Conservation (phyloP, 1,140 invertebrate genomes). For the Asobara japonica region DNA sequence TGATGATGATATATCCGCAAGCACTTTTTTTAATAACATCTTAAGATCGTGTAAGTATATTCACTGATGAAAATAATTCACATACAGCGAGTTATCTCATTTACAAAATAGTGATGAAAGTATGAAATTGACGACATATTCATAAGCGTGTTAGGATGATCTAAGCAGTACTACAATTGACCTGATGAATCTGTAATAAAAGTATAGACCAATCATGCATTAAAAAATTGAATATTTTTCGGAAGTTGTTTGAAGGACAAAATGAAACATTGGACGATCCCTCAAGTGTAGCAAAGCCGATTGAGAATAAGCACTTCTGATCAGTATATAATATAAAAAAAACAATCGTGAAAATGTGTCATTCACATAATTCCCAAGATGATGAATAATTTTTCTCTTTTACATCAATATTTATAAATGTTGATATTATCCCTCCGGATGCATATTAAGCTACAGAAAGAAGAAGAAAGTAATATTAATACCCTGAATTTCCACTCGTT, state of each 20-base stretch:
- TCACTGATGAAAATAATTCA: too few relatives aligned
- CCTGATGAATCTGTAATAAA: conserved; percentile 1
- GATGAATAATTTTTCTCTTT: neutral
- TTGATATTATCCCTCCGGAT: conserved; percentile 3
- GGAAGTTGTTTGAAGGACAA: neutral
- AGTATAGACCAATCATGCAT: neutral
- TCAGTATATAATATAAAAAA: neutral
- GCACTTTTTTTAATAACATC: too few relatives aligned
- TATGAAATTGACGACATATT: neutral
- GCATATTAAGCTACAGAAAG: conserved; percentile 39
- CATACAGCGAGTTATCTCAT: neutral
- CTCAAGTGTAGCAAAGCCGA: neutral
- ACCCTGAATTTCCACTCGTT: conserved; percentile 86
- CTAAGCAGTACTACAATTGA: neutral
- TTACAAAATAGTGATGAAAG: neutral
- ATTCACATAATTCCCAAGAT: neutral
- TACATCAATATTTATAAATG: neutral
- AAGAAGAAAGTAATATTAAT: conserved; percentile 41
- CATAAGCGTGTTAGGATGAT: neutral
- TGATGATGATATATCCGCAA: too few relatives aligned
- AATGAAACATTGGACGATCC: neutral
- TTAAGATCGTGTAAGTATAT: too few relatives aligned
- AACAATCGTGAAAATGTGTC: neutral
- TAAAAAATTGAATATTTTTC: neutral
- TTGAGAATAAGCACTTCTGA: neutral